Evolutionary conservation across 2,888 invertebrate genomes (phyloP).

Genomic region (Apotomis betuletana): DNA sequence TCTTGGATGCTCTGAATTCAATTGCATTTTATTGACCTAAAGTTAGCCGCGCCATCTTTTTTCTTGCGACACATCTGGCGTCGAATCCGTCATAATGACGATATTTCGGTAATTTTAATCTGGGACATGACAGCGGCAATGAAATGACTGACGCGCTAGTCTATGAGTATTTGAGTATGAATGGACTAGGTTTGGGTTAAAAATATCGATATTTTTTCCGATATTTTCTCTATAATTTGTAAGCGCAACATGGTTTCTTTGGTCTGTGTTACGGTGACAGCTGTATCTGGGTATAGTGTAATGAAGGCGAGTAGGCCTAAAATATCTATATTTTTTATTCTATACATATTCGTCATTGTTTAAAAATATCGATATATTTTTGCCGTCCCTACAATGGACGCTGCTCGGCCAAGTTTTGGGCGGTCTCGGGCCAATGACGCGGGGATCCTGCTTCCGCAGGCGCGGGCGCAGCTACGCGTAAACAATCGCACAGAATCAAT

Average conservation of each 20-base stretch:
- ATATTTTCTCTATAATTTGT: too few species aligned
- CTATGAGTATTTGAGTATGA: conserved; percentile 61
- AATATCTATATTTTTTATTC: too few species aligned
- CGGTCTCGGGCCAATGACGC: conserved; percentile 75
- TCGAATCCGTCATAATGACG: conserved; percentile 10
- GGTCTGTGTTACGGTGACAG: too few species aligned
- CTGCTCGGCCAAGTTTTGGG: conserved; percentile 66
- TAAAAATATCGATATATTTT: too few species aligned
- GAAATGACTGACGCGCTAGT: conserved; percentile 42
- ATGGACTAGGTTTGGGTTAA: conserved; percentile 51
- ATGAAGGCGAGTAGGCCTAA: too few species aligned
- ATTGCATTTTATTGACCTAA: not conserved
- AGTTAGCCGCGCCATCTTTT: not conserved
- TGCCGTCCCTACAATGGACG: conserved; percentile 37
- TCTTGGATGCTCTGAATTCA: not conserved
- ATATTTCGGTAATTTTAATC: conserved; percentile 53
- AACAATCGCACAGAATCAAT: conserved; percentile 73
- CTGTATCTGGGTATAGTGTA: too few species aligned
- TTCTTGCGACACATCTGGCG: conserved; percentile 3
- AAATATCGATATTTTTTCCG: too few species aligned
- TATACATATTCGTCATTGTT: too few species aligned
- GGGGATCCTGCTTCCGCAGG: conserved; percentile 78
- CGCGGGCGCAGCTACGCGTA: conserved; percentile 69
- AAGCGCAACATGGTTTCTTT: too few species aligned
- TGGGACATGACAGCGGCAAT: conserved; percentile 54